These are phyloP conservation scores for Phrixothrix hirtus DNA, from an alignment of 2,888 invertebrate genomes.

Conservation along the genomic window DNA sequence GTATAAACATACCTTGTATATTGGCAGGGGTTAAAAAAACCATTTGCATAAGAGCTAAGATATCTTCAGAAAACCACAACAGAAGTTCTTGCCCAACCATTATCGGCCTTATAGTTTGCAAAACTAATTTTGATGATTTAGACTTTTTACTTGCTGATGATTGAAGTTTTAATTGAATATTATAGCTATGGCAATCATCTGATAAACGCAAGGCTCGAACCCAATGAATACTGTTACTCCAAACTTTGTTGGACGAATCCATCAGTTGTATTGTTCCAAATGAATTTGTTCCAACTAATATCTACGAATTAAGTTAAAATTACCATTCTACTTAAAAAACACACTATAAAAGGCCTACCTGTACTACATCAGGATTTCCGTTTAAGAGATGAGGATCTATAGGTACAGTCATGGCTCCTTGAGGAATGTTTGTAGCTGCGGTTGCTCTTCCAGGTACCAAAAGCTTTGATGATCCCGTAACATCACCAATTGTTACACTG, in stretches of 20 bases:
- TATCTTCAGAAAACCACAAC: slow-evolving; percentile 82
- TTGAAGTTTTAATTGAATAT: slow-evolving; percentile 58
- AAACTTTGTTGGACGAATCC: slow-evolving; percentile 42
- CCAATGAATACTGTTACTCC: slow-evolving; percentile 51
- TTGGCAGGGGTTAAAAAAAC: slow-evolving; percentile 79
- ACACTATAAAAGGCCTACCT: slow-evolving; percentile 42
- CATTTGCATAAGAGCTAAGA: slow-evolving; percentile 72
- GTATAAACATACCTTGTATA: slow-evolving; percentile 70
- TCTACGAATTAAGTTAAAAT: too few species aligned
- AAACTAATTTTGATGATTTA: slow-evolving; percentile 44
- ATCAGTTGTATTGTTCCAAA: slow-evolving; percentile 46
- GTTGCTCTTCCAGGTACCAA: slow-evolving; percentile 52
- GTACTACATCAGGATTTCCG: slow-evolving; percentile 50
- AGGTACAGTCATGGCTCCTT: slow-evolving; percentile 47
- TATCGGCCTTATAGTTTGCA: slow-evolving; percentile 59
- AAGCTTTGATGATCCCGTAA: slow-evolving; percentile 46
- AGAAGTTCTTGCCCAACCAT: slow-evolving; percentile 70
- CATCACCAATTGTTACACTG: slow-evolving; percentile 40
- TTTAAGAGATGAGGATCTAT: slow-evolving; percentile 45
- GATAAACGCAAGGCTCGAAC: slow-evolving; percentile 58
- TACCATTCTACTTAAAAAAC: not conserved
- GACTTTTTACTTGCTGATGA: slow-evolving; percentile 33
- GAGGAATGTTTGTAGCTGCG: slow-evolving; percentile 47
- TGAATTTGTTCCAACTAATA: slow-evolving; percentile 43
- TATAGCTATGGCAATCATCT: slow-evolving; percentile 69